Evolutionary conservation across 2,888 invertebrate species (phyloP), one percentile per base, ranked within the genome.

Genomic region (Linnaemya vulpina): DNA sequence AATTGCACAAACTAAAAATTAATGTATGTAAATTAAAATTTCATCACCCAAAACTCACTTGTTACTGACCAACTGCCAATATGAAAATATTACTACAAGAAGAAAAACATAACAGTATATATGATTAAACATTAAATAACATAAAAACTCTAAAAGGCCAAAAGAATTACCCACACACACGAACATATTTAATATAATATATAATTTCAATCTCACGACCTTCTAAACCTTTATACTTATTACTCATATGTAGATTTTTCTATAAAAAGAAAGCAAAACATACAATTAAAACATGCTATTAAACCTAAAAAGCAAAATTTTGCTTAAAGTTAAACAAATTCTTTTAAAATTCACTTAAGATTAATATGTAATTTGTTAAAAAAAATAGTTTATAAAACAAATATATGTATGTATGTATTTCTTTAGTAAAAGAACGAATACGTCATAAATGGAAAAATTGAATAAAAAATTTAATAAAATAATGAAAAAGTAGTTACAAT

Each of bases 41-140:
- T 40, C 11, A 22, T 62, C 58, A 35, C 25, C 40, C 25, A 70
- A 38, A 73, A 67, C 40, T 49, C 70, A 76, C 77, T 60, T 49
- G 70, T 79, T 83, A 79, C 75, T 51, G 83, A 84, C 83, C 79
- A 84, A 84, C 79, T 84, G 84, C 84, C 84, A 84, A 68, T 60
- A 77, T n/a, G 17, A 49, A 49, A 49, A 46, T 49, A 17, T 17
- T 49, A 15, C 11, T 38, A 73, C 80, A 84, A 73, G 38, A 78
- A 55, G 20, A 1, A 30, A 17, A 40, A 49, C n/a, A 58, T 38
- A 2, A 67, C 74, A 70, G 75, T 73, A 83, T 74, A 87, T 86
- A 83, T 86, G 86, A 84, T 87, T 86, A 43, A 63, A 79, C 55
- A 22, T 1, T 7, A 30, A 1, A 30, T 8, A 15, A 1, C 30